Evolutionary conservation across 1,140 invertebrate species (phyloP), one percentile per base, ranked within the genome.

Genomic region (Drosophila rufa): DNA sequence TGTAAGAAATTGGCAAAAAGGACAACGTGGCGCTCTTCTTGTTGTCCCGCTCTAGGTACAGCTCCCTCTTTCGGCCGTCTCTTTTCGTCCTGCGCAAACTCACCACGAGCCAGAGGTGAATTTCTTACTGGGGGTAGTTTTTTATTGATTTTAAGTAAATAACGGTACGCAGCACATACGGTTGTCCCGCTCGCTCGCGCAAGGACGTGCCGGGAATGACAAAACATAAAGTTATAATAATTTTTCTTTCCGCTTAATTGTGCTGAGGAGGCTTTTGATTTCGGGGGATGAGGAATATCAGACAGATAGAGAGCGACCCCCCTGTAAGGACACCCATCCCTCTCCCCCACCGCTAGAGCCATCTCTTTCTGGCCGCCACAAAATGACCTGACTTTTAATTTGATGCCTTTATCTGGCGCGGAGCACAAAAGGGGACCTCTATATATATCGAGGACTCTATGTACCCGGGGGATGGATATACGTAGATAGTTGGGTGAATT

Each of bases 161-260:
- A 56, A 56, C 53, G 38, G 19, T 56, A 40, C 19, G 19, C 38
- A 56, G 36, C 22, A 56, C 40, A 17, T 45, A 51, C 15, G 3
- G 33, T 42, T 36, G 42, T 42, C 57, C 30, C 46, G 27, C 2
- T 62, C 33, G 9, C 53, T n/a, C 22, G 19, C 11, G 43, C 33
- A 56, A 56, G 46, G 74, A 86, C 84, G 83, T 87, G 83, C 77
- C 68, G 58, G 69, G 86, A 90, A 90, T 90, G 85, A 90, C 85
- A 90, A 90, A 90, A 90, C 82, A 82, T 85, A 87, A 90, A 91
- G 84, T 91, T 91, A 89, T 91, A 91, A 89, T 91, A 91, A 91
- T 91, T 91, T 91, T 91, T 91, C 84, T 91, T 91, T 91, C 89
- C 89, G 89, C 84, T 91, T 87, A 91, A 91, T 91, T 91, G 87